Base-by-base conservation (phyloP, 2,113 vertebrate genomes). In the Burhinus bistriatus region DNA sequence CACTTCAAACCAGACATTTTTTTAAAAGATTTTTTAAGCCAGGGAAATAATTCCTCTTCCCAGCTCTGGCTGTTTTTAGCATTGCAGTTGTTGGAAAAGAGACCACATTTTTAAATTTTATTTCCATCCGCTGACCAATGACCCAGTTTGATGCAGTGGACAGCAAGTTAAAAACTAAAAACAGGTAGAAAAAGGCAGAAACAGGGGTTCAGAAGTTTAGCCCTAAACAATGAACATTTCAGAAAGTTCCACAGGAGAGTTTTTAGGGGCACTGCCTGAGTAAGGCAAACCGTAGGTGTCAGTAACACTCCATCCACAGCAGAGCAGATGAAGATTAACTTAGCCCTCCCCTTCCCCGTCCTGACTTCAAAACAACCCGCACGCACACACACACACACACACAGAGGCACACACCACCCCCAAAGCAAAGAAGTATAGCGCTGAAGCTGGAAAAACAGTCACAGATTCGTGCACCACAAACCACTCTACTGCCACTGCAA, bases 381-480 rank as follows among this genome's bases (percentile, higher is more conserved):
- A 5, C 36, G 22, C 27, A 38, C 13, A 30, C 22, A 44, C 44
- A 44, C 58, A 17, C 49, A 14, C 26, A 6, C 36, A 26, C 27
- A 38, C 11, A 30, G 19, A 26, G 3, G 9, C 64, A 26, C 26
- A 17, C 5, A 5, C 9, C 12, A 38, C 4, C 20, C 44, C 23
- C 51, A 58, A 70, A 61, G 49, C 70, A 76, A 54, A 44, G 15
- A 30, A 57, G 23, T 2, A 4, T 0, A 62, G 11, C 4, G 15
- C 15, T 57, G 58, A 47, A 42, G 34, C 30, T 57, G 30, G 58
- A 79, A 76, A 30, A 57, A 14, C 6, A 47, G 26, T 12, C 55
- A 58, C 18, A 42, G 73, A 12, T 23, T 36, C 0, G 0, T 5
- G 23, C 4, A 25, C 15, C 45, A 32, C 0, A 0, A 77, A 27